Evolutionary conservation across 2,888 invertebrate species (phyloP), one percentile per base, ranked within the genome.

Genomic region (Meghimatium bilineatum): DNA sequence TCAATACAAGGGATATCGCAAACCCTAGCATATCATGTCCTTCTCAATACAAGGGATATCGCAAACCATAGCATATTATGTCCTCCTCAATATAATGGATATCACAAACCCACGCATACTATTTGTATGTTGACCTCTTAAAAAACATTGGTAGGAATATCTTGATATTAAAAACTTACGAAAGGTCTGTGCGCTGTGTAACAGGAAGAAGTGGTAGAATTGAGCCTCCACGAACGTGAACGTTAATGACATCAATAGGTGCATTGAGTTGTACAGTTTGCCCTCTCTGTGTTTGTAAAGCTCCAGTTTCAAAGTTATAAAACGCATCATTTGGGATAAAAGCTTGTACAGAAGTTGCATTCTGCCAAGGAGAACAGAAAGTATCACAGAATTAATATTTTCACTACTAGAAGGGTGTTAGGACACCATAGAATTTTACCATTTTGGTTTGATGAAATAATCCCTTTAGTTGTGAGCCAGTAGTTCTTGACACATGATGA

Each of bases 221-320:
- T 32, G 94, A 95, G 0, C 97, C 97, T 0, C 96, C 96, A 92
- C 96, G 94, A 26, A 96, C 93, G 74, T 93, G 92, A 2, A 96
- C 91, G 17, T 96, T 96, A 86, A 96, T 96, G 8, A 94, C 95
- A 90, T 96, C 95, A 49, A 95, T 87, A 10, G 96, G 96, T 12
- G 96, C 96, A 23, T 94, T 91, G 32, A 96, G 92, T 0, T 91
- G 91, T 10, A 94, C 94, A 5, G 94, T 94, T 89, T 94, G 83
- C 23, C 89, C 90, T 34, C 86, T 82, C 34, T 89, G 86, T 44
- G 85, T 81, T 14, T 89, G 76, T 36, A 82, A 69, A 0, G 80
- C 75, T 12, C 89, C 89, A 32, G 84, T 89, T 84, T 85, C 92
- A 89, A 79, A 90, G 88, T 90, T 91, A 86, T 88, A 92, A 93